Base-by-base conservation (phyloP, 1,140 invertebrate genomes). In the Palaemon carinicauda region DNA sequence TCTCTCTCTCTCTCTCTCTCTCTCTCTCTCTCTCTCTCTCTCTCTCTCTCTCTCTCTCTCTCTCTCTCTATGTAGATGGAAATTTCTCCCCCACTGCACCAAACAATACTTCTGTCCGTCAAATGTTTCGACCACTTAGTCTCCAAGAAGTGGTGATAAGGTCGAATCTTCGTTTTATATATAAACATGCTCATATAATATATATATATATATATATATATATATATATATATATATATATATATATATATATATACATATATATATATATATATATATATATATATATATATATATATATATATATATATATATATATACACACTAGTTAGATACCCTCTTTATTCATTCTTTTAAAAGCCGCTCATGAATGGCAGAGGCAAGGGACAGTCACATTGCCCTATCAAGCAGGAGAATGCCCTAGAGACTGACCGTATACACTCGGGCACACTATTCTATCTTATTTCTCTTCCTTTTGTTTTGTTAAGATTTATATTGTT, bases 41-140 rank as follows among this genome's bases (percentile, higher is more conserved):
- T 41, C 41, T 41, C 41, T 41, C 41, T 41, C 41, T 41, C 41
- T 41, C 41, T 41, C 41, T 41, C 3, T 41, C 33, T 41, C 33
- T 41, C 33, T 41, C 33, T 41, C 33, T 41, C 33, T 41, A n/a
- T 41, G 33, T 41, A 41, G 41, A 1, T 9, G 41, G 3, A 12
- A 41, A 41, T 41, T 41, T 41, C 41, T 7, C 41, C 41, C 41
- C 54, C 14, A 56, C 33, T 51, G 82, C 53, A 85, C n/a, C 12
- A 69, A 73, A 85, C 82, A 85, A 85, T 85, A 51, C 74, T 53
- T 51, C 33, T 41, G 82, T 84, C 82, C 74, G 53, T 84, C 82
- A 85, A 27, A 19, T 41, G 27, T 41, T 54, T 33, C 31, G 31
- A 21, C 21, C 54, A n/a, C 21, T n/a, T 10, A 3, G 65, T 31